Conservation (phyloP, 2,113 vertebrate genomes). For the Sinocyclocheilus rhinocerous region DNA sequence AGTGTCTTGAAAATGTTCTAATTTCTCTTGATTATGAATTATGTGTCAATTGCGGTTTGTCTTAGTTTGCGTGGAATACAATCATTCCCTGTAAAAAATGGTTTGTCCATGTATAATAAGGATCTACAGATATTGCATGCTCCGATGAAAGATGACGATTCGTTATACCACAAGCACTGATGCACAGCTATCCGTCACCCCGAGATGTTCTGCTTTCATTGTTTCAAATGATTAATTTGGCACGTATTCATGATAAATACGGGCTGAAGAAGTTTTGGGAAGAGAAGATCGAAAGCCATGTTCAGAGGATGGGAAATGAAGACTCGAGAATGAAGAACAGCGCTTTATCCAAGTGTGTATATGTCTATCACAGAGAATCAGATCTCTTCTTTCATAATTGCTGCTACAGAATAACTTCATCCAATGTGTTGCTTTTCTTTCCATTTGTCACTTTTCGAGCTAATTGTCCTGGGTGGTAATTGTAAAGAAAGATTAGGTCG, state of each 20-base stretch:
- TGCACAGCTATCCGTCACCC: slow-evolving; percentile 13
- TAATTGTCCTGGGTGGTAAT: slow-evolving; percentile 45
- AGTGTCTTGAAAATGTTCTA: neutral
- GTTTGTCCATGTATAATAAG: slow-evolving; percentile 24
- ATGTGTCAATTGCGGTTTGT: neutral
- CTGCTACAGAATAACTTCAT: slow-evolving; percentile 32
- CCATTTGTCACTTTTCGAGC: neutral
- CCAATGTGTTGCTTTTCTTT: slow-evolving; percentile 27
- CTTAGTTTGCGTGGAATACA: neutral
- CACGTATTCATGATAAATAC: slow-evolving; percentile 61
- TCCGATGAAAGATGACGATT: neutral
- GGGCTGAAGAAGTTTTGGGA: slow-evolving; percentile 62
- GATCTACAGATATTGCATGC: slow-evolving; percentile 16
- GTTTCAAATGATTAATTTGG: slow-evolving; percentile 60
- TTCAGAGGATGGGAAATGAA: slow-evolving; percentile 55
- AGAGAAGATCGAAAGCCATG: slow-evolving; percentile 62
- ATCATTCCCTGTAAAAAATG: slow-evolving; percentile 24
- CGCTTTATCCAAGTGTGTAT: slow-evolving; percentile 54
- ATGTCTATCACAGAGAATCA: slow-evolving; percentile 21
- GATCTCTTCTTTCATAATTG: slow-evolving; percentile 32
- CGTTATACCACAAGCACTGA: neutral
- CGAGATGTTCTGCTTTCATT: slow-evolving; percentile 30
- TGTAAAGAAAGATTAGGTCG: slow-evolving; percentile 44
- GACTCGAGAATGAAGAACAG: slow-evolving; percentile 59
- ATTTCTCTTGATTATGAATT: slow-evolving; percentile 6